These are phyloP conservation scores for Leucoptera coffeella DNA, from an alignment of 2,888 invertebrate genomes.

Conservation along the genomic window DNA sequence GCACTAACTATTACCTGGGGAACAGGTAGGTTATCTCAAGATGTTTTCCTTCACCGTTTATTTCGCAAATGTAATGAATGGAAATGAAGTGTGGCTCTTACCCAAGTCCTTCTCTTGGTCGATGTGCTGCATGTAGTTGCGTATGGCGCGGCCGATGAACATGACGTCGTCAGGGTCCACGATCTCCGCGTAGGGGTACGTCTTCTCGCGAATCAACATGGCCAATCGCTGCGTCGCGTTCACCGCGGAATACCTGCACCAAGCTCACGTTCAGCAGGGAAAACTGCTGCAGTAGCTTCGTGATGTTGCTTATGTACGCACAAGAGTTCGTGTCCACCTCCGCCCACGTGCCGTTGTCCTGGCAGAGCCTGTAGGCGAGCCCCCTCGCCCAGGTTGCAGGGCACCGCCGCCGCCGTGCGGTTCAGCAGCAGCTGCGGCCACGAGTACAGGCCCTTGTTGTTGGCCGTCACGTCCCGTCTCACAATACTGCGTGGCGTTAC, in stretches of 20 bases:
- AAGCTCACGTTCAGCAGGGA: conserved; percentile 69
- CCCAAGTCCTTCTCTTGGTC: conserved; percentile 63
- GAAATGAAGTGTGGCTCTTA: too few species aligned
- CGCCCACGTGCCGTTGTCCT: conserved; percentile 61
- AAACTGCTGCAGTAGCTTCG: conserved; percentile 77
- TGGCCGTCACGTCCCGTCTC: conserved; percentile 19
- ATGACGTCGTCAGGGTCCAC: conserved; percentile 74
- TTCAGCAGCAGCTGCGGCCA: conserved; percentile 80
- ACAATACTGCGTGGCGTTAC: conserved; percentile 73
- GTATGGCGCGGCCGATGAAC: conserved; percentile 69
- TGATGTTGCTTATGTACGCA: conserved; percentile 76
- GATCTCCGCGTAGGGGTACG: conserved; percentile 44
- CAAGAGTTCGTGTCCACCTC: conserved; percentile 69
- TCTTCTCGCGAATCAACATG: conserved; percentile 36
- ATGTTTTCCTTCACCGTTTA: too few species aligned
- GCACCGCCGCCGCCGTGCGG: conserved; percentile 64
- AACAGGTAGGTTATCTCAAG: too few species aligned
- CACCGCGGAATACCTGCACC: conserved; percentile 63
- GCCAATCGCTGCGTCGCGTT: conserved; percentile 50
- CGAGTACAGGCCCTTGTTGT: conserved; percentile 77
- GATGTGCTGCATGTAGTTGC: conserved; percentile 69
- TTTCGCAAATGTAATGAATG: too few species aligned
- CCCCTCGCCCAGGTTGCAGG: conserved; percentile 57
- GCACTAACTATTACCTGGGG: too few species aligned
- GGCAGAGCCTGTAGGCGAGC: conserved; percentile 21